These are phyloP conservation scores for Leptinotarsa peninsularis DNA, from an alignment of 2,888 invertebrate genomes.

Conservation along the genomic window DNA sequence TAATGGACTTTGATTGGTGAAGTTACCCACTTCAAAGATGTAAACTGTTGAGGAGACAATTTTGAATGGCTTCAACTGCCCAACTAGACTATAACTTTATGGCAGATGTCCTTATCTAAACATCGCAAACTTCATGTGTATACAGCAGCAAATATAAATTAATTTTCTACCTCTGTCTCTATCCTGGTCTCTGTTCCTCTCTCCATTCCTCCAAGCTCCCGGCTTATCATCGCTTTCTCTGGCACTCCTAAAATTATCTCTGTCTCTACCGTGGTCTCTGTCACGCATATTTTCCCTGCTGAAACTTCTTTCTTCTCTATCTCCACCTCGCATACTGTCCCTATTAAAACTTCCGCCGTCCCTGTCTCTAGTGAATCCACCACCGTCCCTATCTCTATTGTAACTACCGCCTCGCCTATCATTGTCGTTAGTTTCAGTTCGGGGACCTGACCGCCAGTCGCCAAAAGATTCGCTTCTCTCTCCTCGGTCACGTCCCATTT, in stretches of 20 bases:
- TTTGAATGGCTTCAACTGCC: too few relatives aligned
- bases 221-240: conserved; percentile 45
- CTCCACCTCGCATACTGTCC: conserved; percentile 53
- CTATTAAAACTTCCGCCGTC: conserved; percentile 59
- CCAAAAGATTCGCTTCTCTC: conserved; percentile 77
- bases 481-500: conserved; percentile 69
- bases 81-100: too few relatives aligned
- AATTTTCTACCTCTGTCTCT: conserved; percentile 48
- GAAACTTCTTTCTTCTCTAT: conserved; percentile 53
- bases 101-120: too few relatives aligned
- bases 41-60: too few relatives aligned
- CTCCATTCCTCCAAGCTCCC: conserved; percentile 62
- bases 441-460: conserved; percentile 82
- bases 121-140: too few relatives aligned
- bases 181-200: conserved; percentile 57
- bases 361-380: conserved; percentile 53
- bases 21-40: too few relatives aligned
- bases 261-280: conserved; percentile 61
- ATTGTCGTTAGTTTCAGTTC: conserved; percentile 58
- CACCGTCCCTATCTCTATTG: conserved; percentile 53
- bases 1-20: too few relatives aligned
- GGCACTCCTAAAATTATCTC: conserved; percentile 20
- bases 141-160: background rate
- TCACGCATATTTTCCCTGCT: conserved; percentile 55
- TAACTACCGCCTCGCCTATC: conserved; percentile 48